phyloP scores from a whole-genome alignment of 2,888 invertebrate species.

The Cloeon dipterum region DNA sequence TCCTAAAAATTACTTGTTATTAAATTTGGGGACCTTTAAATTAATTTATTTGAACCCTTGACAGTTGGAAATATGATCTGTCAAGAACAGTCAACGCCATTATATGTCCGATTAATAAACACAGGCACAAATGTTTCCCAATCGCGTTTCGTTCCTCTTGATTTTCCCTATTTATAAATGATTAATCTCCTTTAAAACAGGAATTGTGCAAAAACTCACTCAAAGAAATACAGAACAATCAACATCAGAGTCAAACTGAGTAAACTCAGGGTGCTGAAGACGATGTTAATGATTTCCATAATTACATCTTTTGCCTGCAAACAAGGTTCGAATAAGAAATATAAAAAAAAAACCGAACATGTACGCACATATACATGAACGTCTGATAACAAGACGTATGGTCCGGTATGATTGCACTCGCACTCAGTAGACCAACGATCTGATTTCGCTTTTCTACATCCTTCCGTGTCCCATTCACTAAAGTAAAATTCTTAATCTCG shows the following conservation, averaged over 20 bases:
- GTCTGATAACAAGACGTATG: conserved; percentile 19
- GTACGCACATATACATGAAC: conserved; percentile 12
- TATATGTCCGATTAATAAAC: conserved; percentile 23
- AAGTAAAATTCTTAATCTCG: too few species aligned
- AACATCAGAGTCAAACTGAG: conserved; percentile 8
- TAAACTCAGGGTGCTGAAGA: conserved; percentile 8
- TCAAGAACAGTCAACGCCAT: conserved; percentile 17
- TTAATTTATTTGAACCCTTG: conserved; percentile 8
- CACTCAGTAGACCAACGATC: conserved; percentile 16
- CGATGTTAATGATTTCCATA: conserved; percentile 11
- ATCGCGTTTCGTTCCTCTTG: conserved; percentile 22
- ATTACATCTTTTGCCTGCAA: conserved; percentile 10
- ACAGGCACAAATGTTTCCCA: conserved; percentile 26
- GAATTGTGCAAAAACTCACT: conserved; percentile 11
- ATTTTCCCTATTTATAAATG: conserved; percentile 2
- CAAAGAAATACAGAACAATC: conserved; percentile 15
- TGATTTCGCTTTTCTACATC: conserved; percentile 12
- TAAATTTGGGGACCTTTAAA: too few species aligned
- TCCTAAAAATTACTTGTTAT: conserved; percentile 6
- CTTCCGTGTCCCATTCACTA: conserved; percentile 11
- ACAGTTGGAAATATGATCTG: conserved; percentile 7
- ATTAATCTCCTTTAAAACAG: background rate
- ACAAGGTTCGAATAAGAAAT: too few species aligned
- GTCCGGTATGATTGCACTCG: conserved; percentile 17
- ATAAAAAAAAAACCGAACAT: background rate